Percentiles rank a stretch among this genome's conserved stretches.
Evolutionary conservation across 1,140 invertebrate species (phyloP).

Genomic region (Chironomus tepperi): DNA sequence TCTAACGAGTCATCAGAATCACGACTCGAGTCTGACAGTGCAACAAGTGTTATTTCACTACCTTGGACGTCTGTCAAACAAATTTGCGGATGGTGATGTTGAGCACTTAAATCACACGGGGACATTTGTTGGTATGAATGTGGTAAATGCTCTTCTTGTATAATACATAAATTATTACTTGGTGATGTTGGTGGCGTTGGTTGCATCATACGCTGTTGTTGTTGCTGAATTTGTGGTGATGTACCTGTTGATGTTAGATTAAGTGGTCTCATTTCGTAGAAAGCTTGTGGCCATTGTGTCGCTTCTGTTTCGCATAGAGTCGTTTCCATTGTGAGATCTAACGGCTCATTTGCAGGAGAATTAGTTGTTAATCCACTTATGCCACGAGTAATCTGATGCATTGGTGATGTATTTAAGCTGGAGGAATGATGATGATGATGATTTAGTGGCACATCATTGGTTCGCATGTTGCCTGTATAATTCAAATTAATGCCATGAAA

Average conservation of each 20-base stretch:
- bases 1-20: slow-evolving; percentile 43
- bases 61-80: slow-evolving; percentile 82
- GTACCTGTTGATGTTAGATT: slow-evolving; percentile 49
- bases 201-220: slow-evolving; percentile 36
- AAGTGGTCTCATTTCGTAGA: slow-evolving; percentile 44
- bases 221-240: slow-evolving; percentile 47
- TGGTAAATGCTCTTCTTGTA: slow-evolving; percentile 62
- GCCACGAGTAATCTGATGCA: slow-evolving; percentile 42
- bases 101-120: slow-evolving; percentile 29
- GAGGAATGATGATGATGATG: slow-evolving; percentile 32
- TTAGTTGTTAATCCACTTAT: slow-evolving; percentile 52
- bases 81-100: slow-evolving; percentile 64
- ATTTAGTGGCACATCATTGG: slow-evolving; percentile 35
- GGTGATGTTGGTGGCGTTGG: slow-evolving; percentile 40
- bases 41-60: slow-evolving; percentile 68
- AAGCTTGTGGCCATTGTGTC: slow-evolving; percentile 37
- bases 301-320: slow-evolving; percentile 29
- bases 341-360: slow-evolving; percentile 31
- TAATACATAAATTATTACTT: slow-evolving; percentile 63
- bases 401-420: slow-evolving; percentile 33
- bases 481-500: slow-evolving; percentile 36
- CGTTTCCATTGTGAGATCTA: slow-evolving; percentile 39
- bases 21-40: slow-evolving; percentile 57
- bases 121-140: slow-evolving; percentile 33
- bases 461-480: slow-evolving; percentile 28